Evolutionary conservation across 2,888 invertebrate genomes (phyloP).

Genomic region (Harpagoxenus sublaevis): DNA sequence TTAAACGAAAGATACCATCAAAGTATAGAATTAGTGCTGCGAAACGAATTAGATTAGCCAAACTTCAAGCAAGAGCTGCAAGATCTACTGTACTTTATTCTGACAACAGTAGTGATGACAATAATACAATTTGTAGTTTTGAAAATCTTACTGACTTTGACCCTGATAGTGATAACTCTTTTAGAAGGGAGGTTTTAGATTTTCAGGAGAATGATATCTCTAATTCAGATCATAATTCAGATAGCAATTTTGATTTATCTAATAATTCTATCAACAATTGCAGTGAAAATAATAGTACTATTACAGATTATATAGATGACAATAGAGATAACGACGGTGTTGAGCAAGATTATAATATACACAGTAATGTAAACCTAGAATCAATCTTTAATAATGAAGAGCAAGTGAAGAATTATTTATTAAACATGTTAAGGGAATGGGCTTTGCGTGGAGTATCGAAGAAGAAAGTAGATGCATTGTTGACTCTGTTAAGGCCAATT

Average conservation of each 20-base stretch:
- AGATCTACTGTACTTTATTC: too few relatives aligned
- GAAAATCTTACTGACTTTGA: neutral
- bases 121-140: neutral
- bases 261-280: neutral
- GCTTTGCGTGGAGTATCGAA: conserved; percentile 7
- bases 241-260: neutral
- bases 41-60: too few relatives aligned
- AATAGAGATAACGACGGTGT: neutral
- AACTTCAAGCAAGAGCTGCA: too few relatives aligned
- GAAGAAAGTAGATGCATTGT: neutral
- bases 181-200: neutral
- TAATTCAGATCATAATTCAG: neutral
- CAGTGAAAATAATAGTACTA: neutral
- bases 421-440: neutral
- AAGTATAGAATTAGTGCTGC: too few relatives aligned
- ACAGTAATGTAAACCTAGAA: neutral
- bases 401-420: neutral
- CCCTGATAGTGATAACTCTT: neutral
- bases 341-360: neutral
- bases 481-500: neutral
- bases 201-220: neutral
- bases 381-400: neutral
- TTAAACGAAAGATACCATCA: too few relatives aligned
- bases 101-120: too few relatives aligned
- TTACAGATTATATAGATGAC: neutral